Base-by-base conservation (phyloP, 2,888 invertebrate species). In the Hydroisotoma schaefferi region DNA sequence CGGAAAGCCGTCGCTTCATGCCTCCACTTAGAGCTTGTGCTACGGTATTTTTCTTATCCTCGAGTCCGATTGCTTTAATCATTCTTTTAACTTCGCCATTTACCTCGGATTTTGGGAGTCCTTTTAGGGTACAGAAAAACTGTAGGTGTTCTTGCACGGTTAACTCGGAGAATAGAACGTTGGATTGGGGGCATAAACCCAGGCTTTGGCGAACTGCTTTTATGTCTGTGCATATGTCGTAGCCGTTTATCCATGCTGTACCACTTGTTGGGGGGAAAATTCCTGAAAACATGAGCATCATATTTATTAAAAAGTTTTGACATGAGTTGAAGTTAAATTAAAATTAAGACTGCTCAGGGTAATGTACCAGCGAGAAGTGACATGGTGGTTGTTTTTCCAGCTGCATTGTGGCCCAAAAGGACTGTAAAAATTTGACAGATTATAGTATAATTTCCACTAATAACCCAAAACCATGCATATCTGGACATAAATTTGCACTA, bases 1-100 rank as follows among this genome's bases (percentile, higher is more conserved):
- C 82, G 48, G 89, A 91, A 43, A 95, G 78, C 69, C 93, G 87
- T 55, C 95, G 82, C 78, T 92, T 90, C 85, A 94, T 94, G 12
- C 95, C 95, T 18, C 94, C 94, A 0, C 94, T 94, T 61, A 95
- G 78, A 51, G 83, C 81, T 27, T 77, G 75, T 0, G 86, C 84
- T 66, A 82, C 76, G 27, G 79, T 78, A 69, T 85, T 74, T 1
- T 79, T 80, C 76, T 93, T 92, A 1, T 83, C 81, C 0, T 74
- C 74, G 49, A 91, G 76, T 68, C 85, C 84, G 1, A 87, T 77
- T 74, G 85, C 83, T 12, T 77, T 74, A 28, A 90, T 77, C 69
- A 87, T 78, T 2, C 79, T 74, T 22, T 80, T 74, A 2, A 84
- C 81, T 75, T 86, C 82, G 0, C 72, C 55, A 27, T 77, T 73